phyloP scores from a whole-genome alignment of 1,140 invertebrate genomes.

The Aradophagus sp. region DNA sequence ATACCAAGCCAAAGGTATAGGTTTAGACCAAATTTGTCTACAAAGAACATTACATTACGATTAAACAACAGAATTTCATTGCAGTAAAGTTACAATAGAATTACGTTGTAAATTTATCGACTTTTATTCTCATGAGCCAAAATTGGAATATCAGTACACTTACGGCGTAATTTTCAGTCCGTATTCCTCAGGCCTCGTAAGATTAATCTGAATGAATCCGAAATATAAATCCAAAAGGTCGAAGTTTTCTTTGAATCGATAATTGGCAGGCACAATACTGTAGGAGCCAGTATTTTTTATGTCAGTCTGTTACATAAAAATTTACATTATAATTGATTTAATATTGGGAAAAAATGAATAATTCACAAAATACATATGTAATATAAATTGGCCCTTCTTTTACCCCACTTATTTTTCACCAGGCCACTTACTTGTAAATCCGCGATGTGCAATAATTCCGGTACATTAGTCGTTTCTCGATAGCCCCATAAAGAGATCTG shows the following conservation, averaged over 20 bases:
- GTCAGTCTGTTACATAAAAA: conserved; percentile 34
- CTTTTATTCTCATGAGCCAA: not conserved
- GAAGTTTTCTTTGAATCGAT: conserved; percentile 80
- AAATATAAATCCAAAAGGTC: conserved; percentile 84
- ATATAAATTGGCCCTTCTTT: too few species aligned
- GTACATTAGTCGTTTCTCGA: conserved; percentile 85
- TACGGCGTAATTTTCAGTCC: conserved; percentile 85
- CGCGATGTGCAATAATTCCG: conserved; percentile 80
- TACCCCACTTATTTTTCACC: too few species aligned
- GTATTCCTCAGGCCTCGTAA: conserved; percentile 85
- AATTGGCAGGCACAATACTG: conserved; percentile 81
- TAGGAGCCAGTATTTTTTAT: conserved; percentile 80
- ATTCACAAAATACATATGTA: too few species aligned
- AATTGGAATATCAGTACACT: too few species aligned
- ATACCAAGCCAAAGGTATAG: conserved; percentile 94
- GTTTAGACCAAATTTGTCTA: conserved; percentile 84
- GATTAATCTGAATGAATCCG: conserved; percentile 92
- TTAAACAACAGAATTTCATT: too few species aligned
- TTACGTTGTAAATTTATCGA: not conserved
- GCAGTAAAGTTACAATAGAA: not conserved
- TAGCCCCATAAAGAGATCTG: conserved; percentile 91
- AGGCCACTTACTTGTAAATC: conserved; percentile 73
- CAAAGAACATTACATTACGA: too few species aligned
- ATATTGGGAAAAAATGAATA: too few species aligned
- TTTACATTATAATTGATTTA: too few species aligned